Conservation (phyloP, 2,797 vertebrate species). For the Neopelma chrysocephalum region DNA sequence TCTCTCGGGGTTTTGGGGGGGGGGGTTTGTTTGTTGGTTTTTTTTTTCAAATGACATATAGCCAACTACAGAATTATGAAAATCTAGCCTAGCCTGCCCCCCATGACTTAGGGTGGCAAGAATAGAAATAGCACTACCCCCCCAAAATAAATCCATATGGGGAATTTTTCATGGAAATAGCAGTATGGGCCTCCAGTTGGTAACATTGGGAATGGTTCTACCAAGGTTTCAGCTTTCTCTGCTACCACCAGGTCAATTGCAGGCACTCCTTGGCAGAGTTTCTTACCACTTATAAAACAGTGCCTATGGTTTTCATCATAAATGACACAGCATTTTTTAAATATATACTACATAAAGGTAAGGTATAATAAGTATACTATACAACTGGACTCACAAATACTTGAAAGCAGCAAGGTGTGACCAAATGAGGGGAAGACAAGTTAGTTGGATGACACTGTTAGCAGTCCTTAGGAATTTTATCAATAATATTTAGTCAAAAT, state of each 20-base stretch:
- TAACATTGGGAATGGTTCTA: not conserved
- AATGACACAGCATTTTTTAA: not conserved
- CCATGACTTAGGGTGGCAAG: not conserved
- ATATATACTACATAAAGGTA: not conserved
- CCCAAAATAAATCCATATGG: not conserved
- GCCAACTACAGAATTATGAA: not conserved
- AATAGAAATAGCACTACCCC: not conserved
- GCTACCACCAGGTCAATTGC: not conserved
- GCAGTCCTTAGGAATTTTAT: constrained; percentile 49
- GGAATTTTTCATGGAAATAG: not conserved
- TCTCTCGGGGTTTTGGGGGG: not conserved
- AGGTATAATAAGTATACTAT: not conserved
- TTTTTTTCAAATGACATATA: not conserved
- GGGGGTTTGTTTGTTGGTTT: not conserved
- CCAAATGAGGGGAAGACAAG: not conserved
- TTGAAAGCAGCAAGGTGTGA: not conserved
- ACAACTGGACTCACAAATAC: not conserved
- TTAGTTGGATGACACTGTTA: not conserved
- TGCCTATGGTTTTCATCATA: not conserved
- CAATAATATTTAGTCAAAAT: constrained; percentile 43
- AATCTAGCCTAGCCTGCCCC: not conserved
- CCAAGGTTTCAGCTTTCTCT: not conserved
- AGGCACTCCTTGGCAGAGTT: not conserved
- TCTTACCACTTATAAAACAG: not conserved
- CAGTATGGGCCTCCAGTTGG: not conserved